phyloP scores from a whole-genome alignment of 2,888 invertebrate genomes.

The Eumerus sabulonum region DNA sequence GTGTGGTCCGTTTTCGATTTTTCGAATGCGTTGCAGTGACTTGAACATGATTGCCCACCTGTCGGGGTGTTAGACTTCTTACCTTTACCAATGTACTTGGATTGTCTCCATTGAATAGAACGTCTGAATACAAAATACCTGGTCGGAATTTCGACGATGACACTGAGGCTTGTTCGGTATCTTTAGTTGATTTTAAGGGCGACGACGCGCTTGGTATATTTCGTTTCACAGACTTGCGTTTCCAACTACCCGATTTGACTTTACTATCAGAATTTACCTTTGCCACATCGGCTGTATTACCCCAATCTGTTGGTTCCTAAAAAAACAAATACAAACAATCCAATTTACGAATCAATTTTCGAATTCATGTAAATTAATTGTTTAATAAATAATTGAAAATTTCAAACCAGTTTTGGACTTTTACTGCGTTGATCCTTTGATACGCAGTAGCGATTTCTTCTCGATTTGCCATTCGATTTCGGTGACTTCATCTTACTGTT shows the following conservation, averaged over 20 bases:
- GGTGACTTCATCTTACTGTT: slow-evolving; percentile 50
- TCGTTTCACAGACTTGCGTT: slow-evolving; percentile 10
- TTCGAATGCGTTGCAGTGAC: slow-evolving; percentile 17
- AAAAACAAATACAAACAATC: not conserved
- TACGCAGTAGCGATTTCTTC: slow-evolving; percentile 25
- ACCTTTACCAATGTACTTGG: slow-evolving; percentile 28
- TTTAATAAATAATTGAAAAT: not conserved
- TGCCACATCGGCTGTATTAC: not conserved
- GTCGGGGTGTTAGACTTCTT: slow-evolving; percentile 23
- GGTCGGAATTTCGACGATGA: slow-evolving; percentile 27
- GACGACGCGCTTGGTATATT: not conserved
- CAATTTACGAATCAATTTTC: not conserved
- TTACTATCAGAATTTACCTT: slow-evolving; percentile 12
- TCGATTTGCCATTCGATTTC: slow-evolving; percentile 33
- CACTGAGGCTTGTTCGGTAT: not conserved
- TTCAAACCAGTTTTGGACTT: slow-evolving; percentile 26
- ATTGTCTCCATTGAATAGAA: slow-evolving; percentile 44
- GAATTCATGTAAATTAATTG: not conserved
- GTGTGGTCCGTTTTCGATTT: slow-evolving; percentile 17
- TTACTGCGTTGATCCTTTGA: slow-evolving; percentile 27
- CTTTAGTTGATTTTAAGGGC: not conserved
- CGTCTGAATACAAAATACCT: slow-evolving; percentile 47
- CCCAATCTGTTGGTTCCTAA: slow-evolving; percentile 16
- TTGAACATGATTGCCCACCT: not conserved
- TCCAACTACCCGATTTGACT: slow-evolving; percentile 49